phyloP scores from a whole-genome alignment of 2,113 vertebrate species.

The Chrysemys picta region DNA sequence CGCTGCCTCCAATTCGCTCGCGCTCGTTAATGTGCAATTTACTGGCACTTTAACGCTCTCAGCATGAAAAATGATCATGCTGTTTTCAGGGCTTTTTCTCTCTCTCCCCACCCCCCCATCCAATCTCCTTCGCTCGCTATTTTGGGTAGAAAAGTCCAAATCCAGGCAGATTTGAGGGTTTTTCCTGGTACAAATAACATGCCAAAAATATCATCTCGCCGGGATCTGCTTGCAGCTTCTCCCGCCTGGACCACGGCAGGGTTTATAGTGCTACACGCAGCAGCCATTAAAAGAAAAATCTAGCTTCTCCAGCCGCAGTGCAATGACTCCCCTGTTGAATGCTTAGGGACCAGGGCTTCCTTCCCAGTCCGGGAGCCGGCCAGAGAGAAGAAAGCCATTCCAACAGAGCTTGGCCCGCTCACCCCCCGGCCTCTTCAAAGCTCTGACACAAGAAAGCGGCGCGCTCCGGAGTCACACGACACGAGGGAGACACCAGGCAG shows the following conservation, averaged over 20 bases:
- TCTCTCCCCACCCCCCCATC: neutral
- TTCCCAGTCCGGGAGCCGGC: neutral
- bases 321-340: neutral
- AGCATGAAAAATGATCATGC: conserved; percentile 77
- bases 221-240: neutral
- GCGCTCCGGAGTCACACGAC: neutral
- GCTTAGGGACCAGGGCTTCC: neutral
- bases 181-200: neutral
- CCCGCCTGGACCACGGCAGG: neutral
- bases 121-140: conserved; percentile 34
- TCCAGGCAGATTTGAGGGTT: conserved; percentile 15
- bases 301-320: neutral
- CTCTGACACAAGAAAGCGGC: neutral
- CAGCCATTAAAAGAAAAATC: neutral
- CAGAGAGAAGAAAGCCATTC: neutral
- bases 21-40: conserved; percentile 84
- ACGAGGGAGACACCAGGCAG: neutral
- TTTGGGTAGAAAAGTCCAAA: conserved; percentile 18
- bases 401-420: neutral
- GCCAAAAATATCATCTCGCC: conserved; percentile 19
- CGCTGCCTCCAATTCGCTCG: conserved; percentile 74
- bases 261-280: neutral
- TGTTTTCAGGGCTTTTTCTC: conserved; percentile 51
- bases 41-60: conserved; percentile 81
- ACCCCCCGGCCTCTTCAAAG: neutral